Percentiles rank a stretch among this genome's conserved stretches.
Conservation (phyloP, 2,113 vertebrate species). For the Procavia capensis region DNA sequence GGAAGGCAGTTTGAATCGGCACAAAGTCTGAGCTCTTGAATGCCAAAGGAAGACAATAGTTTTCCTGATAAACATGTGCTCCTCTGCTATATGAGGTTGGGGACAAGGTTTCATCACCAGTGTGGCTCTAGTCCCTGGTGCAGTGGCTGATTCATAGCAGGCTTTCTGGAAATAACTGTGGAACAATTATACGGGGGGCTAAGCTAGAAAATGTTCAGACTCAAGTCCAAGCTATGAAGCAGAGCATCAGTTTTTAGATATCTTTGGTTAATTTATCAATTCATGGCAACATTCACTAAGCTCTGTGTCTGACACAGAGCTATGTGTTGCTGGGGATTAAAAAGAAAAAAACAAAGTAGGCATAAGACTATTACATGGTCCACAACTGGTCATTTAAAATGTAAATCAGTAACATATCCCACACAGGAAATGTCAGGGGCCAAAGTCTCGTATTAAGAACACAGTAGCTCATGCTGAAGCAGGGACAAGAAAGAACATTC, state of each 20-base stretch:
- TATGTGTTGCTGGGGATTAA: neutral
- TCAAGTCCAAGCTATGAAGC: neutral
- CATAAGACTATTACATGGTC: neutral
- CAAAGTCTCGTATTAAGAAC: constrained; percentile 26
- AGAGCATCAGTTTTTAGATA: no score
- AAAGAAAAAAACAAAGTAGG: neutral
- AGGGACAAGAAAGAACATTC: constrained; percentile 25
- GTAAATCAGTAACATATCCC: neutral
- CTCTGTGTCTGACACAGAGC: neutral
- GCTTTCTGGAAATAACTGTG: neutral
- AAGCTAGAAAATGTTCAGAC: neutral
- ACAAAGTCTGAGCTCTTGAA: neutral
- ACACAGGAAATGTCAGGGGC: constrained; percentile 12
- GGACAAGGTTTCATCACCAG: neutral
- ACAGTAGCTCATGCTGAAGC: neutral
- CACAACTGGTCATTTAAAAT: constrained; percentile 7
- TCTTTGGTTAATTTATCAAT: neutral
- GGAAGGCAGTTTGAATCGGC: neutral
- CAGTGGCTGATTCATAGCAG: neutral
- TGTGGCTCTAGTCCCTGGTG: fast-evolving
- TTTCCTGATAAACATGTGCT: neutral
- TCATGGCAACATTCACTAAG: neutral
- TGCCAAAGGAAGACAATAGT: neutral
- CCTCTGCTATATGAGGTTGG: no score
- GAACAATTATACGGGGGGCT: neutral